These are phyloP conservation scores for Calycopis cecrops DNA, from an alignment of 1,140 invertebrate genomes.

Conservation along the genomic window DNA sequence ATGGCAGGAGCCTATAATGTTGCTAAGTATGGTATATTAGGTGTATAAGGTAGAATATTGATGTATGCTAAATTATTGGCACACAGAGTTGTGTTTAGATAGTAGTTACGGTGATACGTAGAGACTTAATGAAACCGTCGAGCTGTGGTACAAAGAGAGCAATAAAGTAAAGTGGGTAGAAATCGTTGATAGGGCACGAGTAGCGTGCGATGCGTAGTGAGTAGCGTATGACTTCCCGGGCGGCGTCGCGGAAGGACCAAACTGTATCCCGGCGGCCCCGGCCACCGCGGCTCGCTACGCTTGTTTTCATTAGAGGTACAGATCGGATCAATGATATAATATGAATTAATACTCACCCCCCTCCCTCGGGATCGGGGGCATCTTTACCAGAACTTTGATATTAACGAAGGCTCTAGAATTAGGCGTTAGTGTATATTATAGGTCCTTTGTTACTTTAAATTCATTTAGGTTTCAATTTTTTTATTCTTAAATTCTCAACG, in stretches of 20 bases:
- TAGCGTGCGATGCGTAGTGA: constrained; percentile 48
- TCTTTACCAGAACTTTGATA: no score
- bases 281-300: constrained; percentile 21
- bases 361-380: no score
- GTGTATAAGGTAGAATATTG: constrained; percentile 39
- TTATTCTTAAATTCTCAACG: no score
- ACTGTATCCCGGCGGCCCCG: constrained; percentile 43
- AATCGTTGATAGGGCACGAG: constrained; percentile 48
- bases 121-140: constrained; percentile 72
- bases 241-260: constrained; percentile 50
- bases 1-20: constrained; percentile 59
- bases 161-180: constrained; percentile 60
- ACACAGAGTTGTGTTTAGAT: constrained; percentile 47
- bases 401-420: not conserved
- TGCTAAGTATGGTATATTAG: constrained; percentile 33
- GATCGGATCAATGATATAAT: constrained; percentile 8
- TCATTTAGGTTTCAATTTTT: no score
- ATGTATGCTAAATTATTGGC: constrained; percentile 43
- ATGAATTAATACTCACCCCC: constrained; percentile 6
- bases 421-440: not conserved
- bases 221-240: constrained; percentile 31
- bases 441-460: no score
- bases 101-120: constrained; percentile 69
- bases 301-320: constrained; percentile 16
- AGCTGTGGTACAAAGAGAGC: constrained; percentile 71